Percentiles rank a stretch among this genome's conserved stretches.
Evolutionary conservation across 2,888 invertebrate genomes (phyloP).

Genomic region (Cosmia pyralina): DNA sequence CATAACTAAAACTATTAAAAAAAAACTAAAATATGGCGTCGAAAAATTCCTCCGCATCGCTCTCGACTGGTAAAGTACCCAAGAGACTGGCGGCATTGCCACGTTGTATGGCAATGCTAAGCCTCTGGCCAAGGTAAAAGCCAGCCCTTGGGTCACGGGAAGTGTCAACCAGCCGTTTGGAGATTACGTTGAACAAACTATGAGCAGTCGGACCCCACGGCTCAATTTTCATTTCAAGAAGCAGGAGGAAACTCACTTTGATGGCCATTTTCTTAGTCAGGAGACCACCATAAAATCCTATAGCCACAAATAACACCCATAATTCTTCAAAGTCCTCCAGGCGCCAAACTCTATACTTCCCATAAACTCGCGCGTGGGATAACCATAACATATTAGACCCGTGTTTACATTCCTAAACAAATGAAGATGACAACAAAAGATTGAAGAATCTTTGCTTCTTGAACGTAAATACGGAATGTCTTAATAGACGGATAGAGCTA

Average conservation of each 20-base stretch:
- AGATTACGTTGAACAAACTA: too few species aligned
- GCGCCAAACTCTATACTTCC: not conserved
- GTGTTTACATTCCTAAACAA: constrained; percentile 40
- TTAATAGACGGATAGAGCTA: too few species aligned
- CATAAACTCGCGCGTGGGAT: not conserved
- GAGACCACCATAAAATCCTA: not conserved
- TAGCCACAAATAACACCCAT: not conserved
- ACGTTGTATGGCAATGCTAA: too few species aligned
- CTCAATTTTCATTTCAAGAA: not conserved
- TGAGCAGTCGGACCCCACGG: too few species aligned
- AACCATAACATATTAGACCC: constrained; percentile 16
- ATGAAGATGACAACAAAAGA: constrained; percentile 33
- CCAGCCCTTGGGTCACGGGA: too few species aligned
- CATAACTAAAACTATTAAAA: too few species aligned
- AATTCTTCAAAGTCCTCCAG: not conserved
- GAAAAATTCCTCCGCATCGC: too few species aligned
- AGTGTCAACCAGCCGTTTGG: too few species aligned
- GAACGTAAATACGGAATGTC: not conserved
- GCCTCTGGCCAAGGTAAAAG: too few species aligned
- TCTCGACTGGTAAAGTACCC: too few species aligned
- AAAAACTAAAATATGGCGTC: too few species aligned
- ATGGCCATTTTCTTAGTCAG: not conserved
- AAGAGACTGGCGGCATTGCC: too few species aligned
- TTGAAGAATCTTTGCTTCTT: constrained; percentile 9
- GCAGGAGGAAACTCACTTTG: not conserved